phyloP scores from a whole-genome alignment of 2,797 vertebrate genomes.

The Ciconia nigra region DNA sequence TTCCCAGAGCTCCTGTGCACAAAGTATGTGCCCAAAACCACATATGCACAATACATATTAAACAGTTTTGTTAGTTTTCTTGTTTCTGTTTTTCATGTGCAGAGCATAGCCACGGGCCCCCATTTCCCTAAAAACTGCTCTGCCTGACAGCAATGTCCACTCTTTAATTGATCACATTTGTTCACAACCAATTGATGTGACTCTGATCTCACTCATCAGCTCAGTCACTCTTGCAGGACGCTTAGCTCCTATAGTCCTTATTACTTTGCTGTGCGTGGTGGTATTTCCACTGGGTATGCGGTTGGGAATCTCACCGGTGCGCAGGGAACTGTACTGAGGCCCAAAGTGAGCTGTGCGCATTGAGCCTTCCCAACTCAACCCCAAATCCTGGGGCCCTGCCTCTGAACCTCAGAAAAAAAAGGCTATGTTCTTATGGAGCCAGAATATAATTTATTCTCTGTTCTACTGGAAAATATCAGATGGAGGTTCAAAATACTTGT shows the following conservation, averaged over 20 bases:
- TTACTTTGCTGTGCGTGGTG: background rate
- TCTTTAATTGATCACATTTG: background rate
- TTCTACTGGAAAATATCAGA: background rate
- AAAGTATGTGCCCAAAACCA: background rate
- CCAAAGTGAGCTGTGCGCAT: background rate
- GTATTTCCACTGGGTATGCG: fast-evolving
- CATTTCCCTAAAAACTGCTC: background rate
- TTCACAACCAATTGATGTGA: background rate
- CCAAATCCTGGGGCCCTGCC: background rate
- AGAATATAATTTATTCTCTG: background rate
- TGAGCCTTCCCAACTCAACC: background rate
- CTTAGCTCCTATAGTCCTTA: background rate
- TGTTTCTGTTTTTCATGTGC: background rate
- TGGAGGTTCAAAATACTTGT: background rate
- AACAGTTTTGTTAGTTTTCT: background rate
- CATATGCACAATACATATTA: too few relatives aligned
- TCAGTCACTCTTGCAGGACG: background rate
- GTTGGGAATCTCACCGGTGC: background rate
- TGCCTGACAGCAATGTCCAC: background rate
- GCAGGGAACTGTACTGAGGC: background rate
- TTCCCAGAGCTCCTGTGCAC: fast-evolving
- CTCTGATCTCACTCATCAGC: background rate
- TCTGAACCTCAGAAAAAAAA: background rate
- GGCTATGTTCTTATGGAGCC: background rate
- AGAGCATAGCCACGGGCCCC: background rate